phyloP scores from a whole-genome alignment of 1,140 invertebrate genomes.

The Ridgeia piscesae region DNA sequence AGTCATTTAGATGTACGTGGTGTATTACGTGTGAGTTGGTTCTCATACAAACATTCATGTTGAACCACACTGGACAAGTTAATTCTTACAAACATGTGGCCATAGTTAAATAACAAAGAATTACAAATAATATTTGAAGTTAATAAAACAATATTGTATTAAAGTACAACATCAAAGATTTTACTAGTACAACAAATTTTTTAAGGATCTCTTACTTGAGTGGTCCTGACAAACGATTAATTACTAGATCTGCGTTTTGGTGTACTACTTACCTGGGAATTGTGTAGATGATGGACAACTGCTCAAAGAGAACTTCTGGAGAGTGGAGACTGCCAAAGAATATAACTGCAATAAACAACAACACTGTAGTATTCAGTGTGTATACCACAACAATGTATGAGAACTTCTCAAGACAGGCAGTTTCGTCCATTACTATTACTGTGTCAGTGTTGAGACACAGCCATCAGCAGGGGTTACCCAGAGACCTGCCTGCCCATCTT shows the following conservation, averaged over 20 bases:
- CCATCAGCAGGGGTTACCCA: too few species aligned
- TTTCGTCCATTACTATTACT: not conserved
- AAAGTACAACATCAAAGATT: too few species aligned
- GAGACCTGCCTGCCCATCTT: too few species aligned
- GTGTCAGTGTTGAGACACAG: not conserved
- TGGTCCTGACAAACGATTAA: not conserved
- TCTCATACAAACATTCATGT: too few species aligned
- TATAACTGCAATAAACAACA: constrained; percentile 44
- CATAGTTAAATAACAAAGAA: too few species aligned
- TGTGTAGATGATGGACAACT: constrained; percentile 55
- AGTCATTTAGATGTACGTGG: too few species aligned
- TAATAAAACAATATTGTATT: too few species aligned
- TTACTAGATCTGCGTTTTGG: not conserved
- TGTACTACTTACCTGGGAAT: constrained; percentile 52
- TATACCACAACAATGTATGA: not conserved
- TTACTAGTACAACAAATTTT: not conserved
- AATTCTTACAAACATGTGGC: too few species aligned
- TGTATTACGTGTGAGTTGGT: too few species aligned
- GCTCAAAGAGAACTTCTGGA: constrained; percentile 56
- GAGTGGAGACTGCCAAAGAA: constrained; percentile 57
- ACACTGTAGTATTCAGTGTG: too few species aligned
- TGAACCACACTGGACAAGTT: too few species aligned
- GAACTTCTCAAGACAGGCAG: not conserved
- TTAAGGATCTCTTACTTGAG: not conserved
- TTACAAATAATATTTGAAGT: too few species aligned